phyloP scores from a whole-genome alignment of 2,888 invertebrate species.

The Acanthoscelides obtectus region DNA sequence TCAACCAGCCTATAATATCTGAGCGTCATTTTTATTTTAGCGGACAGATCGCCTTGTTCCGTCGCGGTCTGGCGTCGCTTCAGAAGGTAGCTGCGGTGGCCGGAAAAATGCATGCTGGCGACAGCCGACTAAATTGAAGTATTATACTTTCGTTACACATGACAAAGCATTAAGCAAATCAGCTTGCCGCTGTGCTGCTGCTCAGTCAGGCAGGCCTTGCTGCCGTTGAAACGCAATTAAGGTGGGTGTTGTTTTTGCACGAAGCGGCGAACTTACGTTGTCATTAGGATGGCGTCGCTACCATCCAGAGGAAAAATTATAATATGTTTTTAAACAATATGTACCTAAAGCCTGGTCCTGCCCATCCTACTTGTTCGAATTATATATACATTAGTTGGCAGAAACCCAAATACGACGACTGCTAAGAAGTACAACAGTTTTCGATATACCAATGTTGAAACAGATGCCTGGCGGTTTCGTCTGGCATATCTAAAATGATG shows the following conservation, averaged over 20 bases:
- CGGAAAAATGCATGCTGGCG: constrained; percentile 46
- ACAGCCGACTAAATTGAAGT: constrained; percentile 49
- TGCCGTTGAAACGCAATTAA: constrained; percentile 32
- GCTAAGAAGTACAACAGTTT: no score
- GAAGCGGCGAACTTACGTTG: not conserved
- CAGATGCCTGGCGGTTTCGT: no score
- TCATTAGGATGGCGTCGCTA: not conserved
- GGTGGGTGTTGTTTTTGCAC: constrained; percentile 19
- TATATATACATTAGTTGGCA: no score
- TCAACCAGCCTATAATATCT: not conserved
- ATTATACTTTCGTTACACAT: constrained; percentile 43
- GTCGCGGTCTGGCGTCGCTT: not conserved
- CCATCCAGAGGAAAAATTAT: not conserved
- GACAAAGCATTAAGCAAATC: constrained; percentile 44
- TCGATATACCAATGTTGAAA: no score
- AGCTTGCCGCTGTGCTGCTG: constrained; percentile 29
- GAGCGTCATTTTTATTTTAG: not conserved
- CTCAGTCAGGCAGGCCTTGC: constrained; percentile 29
- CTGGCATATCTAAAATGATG: no score
- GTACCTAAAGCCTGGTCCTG: no score
- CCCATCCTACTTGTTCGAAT: no score
- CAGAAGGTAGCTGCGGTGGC: constrained; percentile 21
- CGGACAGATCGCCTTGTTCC: not conserved
- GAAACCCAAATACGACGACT: no score
- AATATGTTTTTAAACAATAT: no score